A percentile compares a stretch with the other conserved stretches of the same genome.
Conservation (phyloP, 64 coral and sea anemone species). For the Montipora sp. region DNA sequence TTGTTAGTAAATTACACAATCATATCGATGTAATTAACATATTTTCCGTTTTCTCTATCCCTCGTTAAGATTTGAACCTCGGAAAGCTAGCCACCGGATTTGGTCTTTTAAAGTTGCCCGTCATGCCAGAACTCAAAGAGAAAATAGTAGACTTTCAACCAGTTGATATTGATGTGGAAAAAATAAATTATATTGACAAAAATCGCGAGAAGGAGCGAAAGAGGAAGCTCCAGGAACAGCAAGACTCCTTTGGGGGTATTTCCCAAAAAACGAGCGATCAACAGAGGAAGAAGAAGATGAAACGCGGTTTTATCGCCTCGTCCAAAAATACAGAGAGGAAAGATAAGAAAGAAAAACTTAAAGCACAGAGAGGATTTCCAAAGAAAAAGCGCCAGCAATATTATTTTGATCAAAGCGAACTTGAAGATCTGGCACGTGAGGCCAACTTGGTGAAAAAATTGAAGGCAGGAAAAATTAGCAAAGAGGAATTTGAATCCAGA, state of each 20-base stretch:
- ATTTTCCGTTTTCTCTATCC: neutral
- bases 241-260: neutral
- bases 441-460: conserved; percentile 91
- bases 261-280: neutral
- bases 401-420: conserved; percentile 74
- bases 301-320: conserved; percentile 65
- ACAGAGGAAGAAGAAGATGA: conserved; percentile 54
- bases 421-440: conserved; percentile 81
- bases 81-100: conserved; percentile 92
- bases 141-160: conserved; percentile 71
- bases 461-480: conserved; percentile 89
- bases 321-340: conserved; percentile 85
- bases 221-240: conserved; percentile 42
- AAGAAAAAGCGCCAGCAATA: conserved; percentile 63
- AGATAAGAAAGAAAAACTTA: conserved; percentile 74
- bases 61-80: conserved; percentile 83
- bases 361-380: conserved; percentile 56
- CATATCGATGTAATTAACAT: neutral
- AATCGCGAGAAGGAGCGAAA: conserved; percentile 86
- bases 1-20: neutral
- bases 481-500: conserved; percentile 70
- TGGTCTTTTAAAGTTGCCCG: conserved; percentile 88
- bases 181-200: conserved; percentile 90
- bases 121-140: conserved; percentile 93
- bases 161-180: conserved; percentile 66